Evolutionary conservation across 2,888 invertebrate species (phyloP).

Genomic region (Idaea biselata): DNA sequence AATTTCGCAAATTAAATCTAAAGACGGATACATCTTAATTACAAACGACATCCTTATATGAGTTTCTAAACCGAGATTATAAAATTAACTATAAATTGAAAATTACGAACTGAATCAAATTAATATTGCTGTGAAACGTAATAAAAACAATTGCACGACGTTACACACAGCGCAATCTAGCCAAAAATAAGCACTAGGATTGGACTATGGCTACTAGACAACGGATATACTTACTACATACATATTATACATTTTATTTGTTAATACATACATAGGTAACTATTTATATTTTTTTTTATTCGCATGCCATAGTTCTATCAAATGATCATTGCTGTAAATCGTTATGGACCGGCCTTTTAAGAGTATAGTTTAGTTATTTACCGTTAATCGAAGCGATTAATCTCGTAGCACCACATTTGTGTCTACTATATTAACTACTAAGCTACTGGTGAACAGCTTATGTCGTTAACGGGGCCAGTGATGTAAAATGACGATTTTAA

Average conservation of each 20-base stretch:
- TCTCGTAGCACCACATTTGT: background rate
- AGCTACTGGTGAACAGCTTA: background rate
- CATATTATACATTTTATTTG: no score
- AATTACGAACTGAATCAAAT: conserved; percentile 8
- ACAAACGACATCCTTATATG: background rate
- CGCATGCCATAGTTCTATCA: no score
- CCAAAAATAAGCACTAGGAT: no score
- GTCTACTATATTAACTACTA: background rate
- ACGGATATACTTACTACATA: no score
- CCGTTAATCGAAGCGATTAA: background rate
- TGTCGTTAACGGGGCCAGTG: no score
- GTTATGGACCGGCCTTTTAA: background rate
- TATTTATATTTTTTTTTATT: no score
- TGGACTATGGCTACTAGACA: no score
- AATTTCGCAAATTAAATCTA: conserved; percentile 5
- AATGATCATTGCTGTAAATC: background rate
- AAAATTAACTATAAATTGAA: conserved; percentile 5
- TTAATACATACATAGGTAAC: no score
- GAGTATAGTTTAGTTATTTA: background rate
- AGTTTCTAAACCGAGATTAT: background rate
- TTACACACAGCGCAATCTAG: no score
- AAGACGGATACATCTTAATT: conserved; percentile 10
- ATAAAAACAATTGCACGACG: no score
- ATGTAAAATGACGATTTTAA: no score
- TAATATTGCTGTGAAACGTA: background rate